A percentile compares a stretch with the other conserved stretches of the same genome.
Evolutionary conservation across 1,140 invertebrate species (phyloP).

Genomic region (Oedothorax gibbosus): DNA sequence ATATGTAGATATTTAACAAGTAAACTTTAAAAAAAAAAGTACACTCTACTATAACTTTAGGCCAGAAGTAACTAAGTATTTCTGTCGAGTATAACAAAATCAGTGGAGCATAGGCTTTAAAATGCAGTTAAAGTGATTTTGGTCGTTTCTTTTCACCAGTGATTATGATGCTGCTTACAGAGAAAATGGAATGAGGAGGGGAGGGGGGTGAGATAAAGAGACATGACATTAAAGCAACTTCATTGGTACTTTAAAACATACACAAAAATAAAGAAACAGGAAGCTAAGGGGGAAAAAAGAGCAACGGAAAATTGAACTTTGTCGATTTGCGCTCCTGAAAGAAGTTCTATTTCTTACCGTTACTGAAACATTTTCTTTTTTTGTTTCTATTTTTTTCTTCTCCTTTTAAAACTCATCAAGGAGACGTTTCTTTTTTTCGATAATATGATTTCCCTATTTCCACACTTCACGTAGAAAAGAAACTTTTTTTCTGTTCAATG

Average conservation of each 20-base stretch:
- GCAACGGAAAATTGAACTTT: slow-evolving; percentile 59
- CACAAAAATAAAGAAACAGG: slow-evolving; percentile 37
- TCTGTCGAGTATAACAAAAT: no score
- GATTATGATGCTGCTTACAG: slow-evolving; percentile 7
- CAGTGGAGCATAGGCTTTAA: not conserved
- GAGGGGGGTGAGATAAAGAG: slow-evolving; percentile 10
- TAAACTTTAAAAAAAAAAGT: no score
- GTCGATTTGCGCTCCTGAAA: slow-evolving; percentile 46
- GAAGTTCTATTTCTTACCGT: slow-evolving; percentile 50
- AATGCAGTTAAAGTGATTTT: slow-evolving; percentile 33
- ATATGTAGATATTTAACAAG: no score
- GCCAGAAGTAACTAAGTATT: no score
- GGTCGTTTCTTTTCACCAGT: slow-evolving; percentile 12
- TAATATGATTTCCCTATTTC: slow-evolving; percentile 59
- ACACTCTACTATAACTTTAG: no score
- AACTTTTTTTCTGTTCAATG: slow-evolving; percentile 34
- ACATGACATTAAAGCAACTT: slow-evolving; percentile 49
- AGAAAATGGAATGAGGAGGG: no score
- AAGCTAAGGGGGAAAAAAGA: slow-evolving; percentile 5
- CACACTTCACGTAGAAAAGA: slow-evolving; percentile 45
- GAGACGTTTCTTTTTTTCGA: slow-evolving; percentile 54
- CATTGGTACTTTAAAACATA: slow-evolving; percentile 53
- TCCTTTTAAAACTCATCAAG: slow-evolving; percentile 59
- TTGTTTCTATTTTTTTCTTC: slow-evolving; percentile 11
- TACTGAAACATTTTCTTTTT: slow-evolving; percentile 26